phyloP scores from a whole-genome alignment of 2,888 invertebrate species.

The Holacanthella duospinosa region DNA sequence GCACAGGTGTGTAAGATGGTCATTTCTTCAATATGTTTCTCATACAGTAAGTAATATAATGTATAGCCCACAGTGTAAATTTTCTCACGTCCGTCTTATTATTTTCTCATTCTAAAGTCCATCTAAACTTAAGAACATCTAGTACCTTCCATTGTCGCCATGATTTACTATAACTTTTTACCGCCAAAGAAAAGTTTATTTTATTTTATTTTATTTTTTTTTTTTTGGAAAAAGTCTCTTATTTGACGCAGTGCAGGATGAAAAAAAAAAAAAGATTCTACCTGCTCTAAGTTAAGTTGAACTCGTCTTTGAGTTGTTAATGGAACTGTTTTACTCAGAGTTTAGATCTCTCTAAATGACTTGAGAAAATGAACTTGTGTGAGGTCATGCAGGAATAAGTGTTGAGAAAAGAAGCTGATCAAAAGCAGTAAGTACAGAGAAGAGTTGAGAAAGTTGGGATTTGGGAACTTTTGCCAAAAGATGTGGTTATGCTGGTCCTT shows the following conservation, averaged over 20 bases:
- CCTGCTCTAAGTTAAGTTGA: neutral
- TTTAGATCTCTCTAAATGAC: neutral
- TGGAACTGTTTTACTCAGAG: neutral
- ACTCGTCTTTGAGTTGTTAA: neutral
- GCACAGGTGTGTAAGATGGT: too few relatives aligned
- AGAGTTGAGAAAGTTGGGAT: neutral
- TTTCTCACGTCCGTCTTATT: too few relatives aligned
- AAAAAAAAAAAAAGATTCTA: neutral
- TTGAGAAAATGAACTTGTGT: neutral
- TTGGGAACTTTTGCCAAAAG: neutral
- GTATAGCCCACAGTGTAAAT: too few relatives aligned
- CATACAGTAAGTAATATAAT: too few relatives aligned
- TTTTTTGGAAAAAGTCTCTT: neutral
- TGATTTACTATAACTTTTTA: too few relatives aligned
- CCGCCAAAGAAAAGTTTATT: too few relatives aligned
- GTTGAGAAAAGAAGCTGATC: neutral
- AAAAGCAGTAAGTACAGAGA: neutral
- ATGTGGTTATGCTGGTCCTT: neutral
- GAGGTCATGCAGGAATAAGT: neutral
- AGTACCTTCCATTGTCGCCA: too few relatives aligned
- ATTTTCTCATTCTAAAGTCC: too few relatives aligned
- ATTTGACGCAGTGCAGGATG: neutral
- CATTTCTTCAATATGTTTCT: too few relatives aligned
- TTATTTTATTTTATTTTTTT: too few relatives aligned
- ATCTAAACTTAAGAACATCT: too few relatives aligned